These are phyloP conservation scores for Drosophila simulans DNA, from an alignment of 1,140 invertebrate species.

Conservation along the genomic window DNA sequence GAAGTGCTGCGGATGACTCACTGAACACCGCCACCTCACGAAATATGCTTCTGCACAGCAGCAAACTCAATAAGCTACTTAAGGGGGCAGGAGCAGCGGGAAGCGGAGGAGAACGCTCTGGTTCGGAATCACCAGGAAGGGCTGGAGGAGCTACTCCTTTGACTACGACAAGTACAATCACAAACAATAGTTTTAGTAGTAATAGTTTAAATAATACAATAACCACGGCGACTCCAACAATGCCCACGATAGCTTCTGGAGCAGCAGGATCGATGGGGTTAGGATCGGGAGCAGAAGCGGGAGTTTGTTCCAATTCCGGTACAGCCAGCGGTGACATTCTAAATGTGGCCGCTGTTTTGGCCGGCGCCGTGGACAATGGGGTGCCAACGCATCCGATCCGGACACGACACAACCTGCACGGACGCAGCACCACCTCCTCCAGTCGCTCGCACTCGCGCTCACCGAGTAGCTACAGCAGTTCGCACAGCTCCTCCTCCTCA, in stretches of 20 bases:
- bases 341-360: conserved; percentile 84
- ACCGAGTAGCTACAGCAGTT: conserved; percentile 84
- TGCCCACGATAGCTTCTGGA: conserved; percentile 67
- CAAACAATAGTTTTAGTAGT: conserved; percentile 84
- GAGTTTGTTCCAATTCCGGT: conserved; percentile 10
- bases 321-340: conserved; percentile 65
- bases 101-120: conserved; percentile 56
- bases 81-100: conserved; percentile 61
- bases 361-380: conserved; percentile 81
- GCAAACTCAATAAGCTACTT: conserved; percentile 85
- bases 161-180: conserved; percentile 84
- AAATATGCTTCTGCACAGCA: conserved; percentile 85
- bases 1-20: conserved; percentile 85
- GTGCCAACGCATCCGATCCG: conserved; percentile 35
- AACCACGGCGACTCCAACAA: conserved; percentile 76
- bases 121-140: conserved; percentile 73
- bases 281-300: conserved; percentile 18
- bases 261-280: conserved; percentile 19
- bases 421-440: conserved; percentile 85
- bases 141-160: conserved; percentile 23
- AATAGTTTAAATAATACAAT: conserved; percentile 84
- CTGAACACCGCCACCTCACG: conserved; percentile 82
- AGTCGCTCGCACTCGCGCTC: conserved; percentile 86
- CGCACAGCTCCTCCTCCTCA: conserved; percentile 81
- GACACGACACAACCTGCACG: conserved; percentile 70